A percentile compares a stretch with the other conserved stretches of the same genome.
Conservation (phyloP, 2,888 invertebrate species). For the Galeruca laticollis region DNA sequence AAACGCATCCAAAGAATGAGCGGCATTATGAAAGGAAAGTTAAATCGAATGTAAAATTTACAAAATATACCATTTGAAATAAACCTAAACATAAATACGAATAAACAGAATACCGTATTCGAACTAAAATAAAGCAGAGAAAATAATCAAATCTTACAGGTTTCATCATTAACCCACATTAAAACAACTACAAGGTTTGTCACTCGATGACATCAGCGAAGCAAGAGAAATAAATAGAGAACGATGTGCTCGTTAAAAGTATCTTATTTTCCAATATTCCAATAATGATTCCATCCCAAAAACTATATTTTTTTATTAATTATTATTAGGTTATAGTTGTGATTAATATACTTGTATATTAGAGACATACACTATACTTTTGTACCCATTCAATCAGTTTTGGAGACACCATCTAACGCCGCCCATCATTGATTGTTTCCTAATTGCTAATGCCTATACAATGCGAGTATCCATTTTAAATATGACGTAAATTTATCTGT, state of each 20-base stretch:
- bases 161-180: not conserved
- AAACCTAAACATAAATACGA: no score
- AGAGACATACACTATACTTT: not conserved
- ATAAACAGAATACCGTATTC: no score
- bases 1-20: no score
- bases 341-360: not conserved
- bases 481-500: not conserved
- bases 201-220: not conserved
- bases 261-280: no score
- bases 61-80: no score
- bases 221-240: not conserved
- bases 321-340: not conserved
- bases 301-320: no score
- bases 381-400: no score
- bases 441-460: not conserved
- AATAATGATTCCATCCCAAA: no score
- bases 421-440: not conserved
- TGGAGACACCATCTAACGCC: not conserved
- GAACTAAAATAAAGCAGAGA: not conserved
- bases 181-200: not conserved
- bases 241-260: no score
- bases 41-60: no score
- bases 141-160: not conserved
- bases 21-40: no score
- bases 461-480: not conserved